Percentiles rank a stretch among this genome's conserved stretches.
Conservation (phyloP, 2,888 invertebrate genomes). For the Scaptodrosophila latifasciaeformis region DNA sequence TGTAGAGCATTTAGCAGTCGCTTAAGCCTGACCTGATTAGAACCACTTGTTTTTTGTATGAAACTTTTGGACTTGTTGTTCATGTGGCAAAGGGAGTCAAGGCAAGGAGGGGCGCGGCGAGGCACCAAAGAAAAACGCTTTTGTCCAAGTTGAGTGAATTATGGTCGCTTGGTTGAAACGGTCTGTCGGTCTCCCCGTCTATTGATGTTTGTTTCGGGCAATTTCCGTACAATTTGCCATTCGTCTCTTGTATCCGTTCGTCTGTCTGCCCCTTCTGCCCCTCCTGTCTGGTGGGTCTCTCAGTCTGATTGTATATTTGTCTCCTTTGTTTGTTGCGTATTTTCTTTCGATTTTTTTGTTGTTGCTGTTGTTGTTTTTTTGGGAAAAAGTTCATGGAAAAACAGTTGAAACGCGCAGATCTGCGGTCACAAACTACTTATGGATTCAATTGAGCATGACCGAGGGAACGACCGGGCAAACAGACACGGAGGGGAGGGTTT, state of each 20-base stretch:
- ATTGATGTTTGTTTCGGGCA: constrained; percentile 55
- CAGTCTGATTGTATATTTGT: neutral
- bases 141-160: constrained; percentile 66
- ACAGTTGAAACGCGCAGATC: constrained; percentile 66
- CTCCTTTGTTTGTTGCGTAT: constrained; percentile 8
- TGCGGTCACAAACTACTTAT: constrained; percentile 65
- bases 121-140: constrained; percentile 44
- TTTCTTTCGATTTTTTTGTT: neutral
- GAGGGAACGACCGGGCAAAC: constrained; percentile 14
- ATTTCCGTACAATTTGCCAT: constrained; percentile 65
- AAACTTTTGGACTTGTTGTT: too few species aligned
- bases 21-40: too few species aligned
- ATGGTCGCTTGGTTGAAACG: constrained; percentile 52
- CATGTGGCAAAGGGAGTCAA: neutral
- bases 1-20: too few species aligned
- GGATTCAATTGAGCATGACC: constrained; percentile 65
- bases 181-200: constrained; percentile 20
- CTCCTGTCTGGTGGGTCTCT: too few species aligned
- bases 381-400: constrained; percentile 53
- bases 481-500: neutral
- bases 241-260: too few species aligned
- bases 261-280: too few species aligned
- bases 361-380: constrained; percentile 20
- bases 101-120: constrained; percentile 17
- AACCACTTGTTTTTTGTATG: too few species aligned